Evolutionary conservation across 2,888 invertebrate species (phyloP), one percentile per base, ranked within the genome.

Genomic region (Xestia rhomboidea): DNA sequence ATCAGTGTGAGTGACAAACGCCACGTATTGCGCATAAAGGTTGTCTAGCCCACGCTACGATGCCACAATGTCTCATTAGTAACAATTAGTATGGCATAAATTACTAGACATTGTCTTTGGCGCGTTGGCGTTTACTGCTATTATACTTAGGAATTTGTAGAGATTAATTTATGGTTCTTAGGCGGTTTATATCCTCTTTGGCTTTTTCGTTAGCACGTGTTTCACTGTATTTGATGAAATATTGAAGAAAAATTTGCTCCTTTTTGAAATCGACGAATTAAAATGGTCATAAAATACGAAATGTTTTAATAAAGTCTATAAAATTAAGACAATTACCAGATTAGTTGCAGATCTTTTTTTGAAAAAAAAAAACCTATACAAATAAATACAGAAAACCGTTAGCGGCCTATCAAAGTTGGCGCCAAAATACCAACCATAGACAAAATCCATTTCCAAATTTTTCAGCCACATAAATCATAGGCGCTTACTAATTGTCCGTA

Each of bases 81-180:
- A 87, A 89, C 94, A 94, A 95, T 95, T 95, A 95, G 94, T 93
- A 95, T 93, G 93, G 93, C 92, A 94, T 95, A 93, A 93, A 94
- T 94, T 95, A 93, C 88, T 85, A 85, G 82, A 91, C 91, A 92
- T 93, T 93, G 93, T 92, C 89, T 89, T 83, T 86, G 87, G 84
- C 80, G 87, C 88, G 91, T 89, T 89, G 90, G 92, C 34, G 85
- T 77, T 84, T 77, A 83, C 83, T 86, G 82, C 84, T 90, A 88
- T 90, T 89, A 41, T 49, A 80, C 77, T 74, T 74, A 71, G 79
- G 85, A 83, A 88, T 88, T 83, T 78, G 77, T 76, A 76, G 64
- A 78, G 71, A 84, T 84, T 80, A 79, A 86, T 89, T 79, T 85
- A 79, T 85, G 49, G 60, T 68, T 77, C 67, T 68, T 60, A 66